Conservation (phyloP, 1,140 invertebrate genomes). For the Aphis craccivora region DNA sequence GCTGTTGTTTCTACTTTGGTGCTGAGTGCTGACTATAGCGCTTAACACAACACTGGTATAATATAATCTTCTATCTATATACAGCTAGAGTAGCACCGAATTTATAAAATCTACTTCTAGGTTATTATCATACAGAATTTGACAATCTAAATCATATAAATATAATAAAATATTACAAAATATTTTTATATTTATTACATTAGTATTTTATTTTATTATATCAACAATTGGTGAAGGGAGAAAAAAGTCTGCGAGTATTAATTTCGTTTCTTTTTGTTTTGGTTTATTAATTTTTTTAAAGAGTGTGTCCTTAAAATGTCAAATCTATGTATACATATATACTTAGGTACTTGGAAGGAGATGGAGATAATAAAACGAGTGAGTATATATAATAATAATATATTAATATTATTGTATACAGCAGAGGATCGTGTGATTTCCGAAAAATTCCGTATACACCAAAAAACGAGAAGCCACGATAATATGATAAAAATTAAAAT, state of each 20-base stretch:
- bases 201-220: background rate
- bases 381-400: background rate
- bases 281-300: background rate
- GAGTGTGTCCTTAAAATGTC: constrained; percentile 47
- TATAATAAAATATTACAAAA: no score
- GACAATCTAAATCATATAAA: background rate
- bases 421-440: background rate
- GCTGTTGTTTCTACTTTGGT: background rate
- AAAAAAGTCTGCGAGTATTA: background rate
- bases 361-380: background rate
- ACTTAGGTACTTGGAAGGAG: background rate
- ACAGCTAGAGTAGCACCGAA: background rate
- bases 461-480: background rate
- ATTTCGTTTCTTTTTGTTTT: background rate
- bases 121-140: background rate
- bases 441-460: background rate
- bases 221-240: no score
- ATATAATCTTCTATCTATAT: background rate
- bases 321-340: background rate
- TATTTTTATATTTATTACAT: no score
- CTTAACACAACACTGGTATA: background rate
- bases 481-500: background rate
- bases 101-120: background rate
- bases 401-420: background rate
- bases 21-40: background rate